These are phyloP conservation scores for Chelonoidis abingdonii DNA, from an alignment of 2,113 vertebrate species.

Conservation along the genomic window DNA sequence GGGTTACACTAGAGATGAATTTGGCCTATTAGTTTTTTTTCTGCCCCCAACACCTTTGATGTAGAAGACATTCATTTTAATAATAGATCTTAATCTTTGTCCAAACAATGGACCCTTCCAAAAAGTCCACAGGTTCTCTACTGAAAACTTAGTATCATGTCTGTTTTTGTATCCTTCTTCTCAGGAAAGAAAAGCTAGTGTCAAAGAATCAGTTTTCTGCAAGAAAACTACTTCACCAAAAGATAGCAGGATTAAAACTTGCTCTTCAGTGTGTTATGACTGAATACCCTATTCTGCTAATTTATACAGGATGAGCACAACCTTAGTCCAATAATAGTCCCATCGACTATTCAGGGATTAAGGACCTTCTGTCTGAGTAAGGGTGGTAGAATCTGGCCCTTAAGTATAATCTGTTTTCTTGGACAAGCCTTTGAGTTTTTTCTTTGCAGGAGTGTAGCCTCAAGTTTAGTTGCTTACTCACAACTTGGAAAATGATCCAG, in stretches of 20 bases:
- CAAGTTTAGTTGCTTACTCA: not conserved
- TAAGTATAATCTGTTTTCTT: constrained; percentile 1
- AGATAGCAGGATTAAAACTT: not conserved
- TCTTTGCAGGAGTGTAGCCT: not conserved
- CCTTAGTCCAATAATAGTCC: not conserved
- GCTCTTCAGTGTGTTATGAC: not conserved
- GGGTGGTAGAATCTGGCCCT: not conserved
- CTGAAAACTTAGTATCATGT: not conserved
- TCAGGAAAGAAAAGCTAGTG: not conserved
- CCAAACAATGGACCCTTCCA: not conserved
- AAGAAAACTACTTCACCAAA: not conserved
- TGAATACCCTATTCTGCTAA: not conserved
- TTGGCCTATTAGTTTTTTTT: not conserved
- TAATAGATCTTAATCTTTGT: not conserved
- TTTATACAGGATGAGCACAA: not conserved
- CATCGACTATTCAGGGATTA: not conserved
- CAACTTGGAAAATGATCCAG: not conserved
- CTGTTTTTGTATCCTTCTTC: not conserved
- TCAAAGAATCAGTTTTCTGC: not conserved
- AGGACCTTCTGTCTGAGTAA: not conserved
- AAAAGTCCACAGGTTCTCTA: not conserved
- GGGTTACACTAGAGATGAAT: not conserved
- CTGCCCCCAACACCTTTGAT: not conserved
- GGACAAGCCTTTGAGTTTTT: not conserved
- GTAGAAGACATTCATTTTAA: not conserved